Evolutionary conservation across 1,140 invertebrate species (phyloP), one percentile per base, ranked within the genome.

Genomic region (Heliconius nattereri): DNA sequence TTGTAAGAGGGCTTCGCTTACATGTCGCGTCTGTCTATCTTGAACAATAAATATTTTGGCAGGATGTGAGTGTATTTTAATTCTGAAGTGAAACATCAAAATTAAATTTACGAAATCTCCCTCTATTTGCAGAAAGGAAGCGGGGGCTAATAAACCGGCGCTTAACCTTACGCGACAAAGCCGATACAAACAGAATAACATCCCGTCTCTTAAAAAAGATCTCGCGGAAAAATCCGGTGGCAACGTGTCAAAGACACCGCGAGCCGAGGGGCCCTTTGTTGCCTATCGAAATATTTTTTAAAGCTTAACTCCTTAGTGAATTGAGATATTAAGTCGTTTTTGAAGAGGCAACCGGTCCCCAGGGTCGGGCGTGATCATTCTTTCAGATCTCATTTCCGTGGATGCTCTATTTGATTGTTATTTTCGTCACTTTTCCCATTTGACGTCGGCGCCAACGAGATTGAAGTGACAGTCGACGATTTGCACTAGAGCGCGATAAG

Each of bases 361-460:
- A 86, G 90, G 91, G 91, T 89, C 89, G 90, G 81, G 86, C 87
- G 90, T 89, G 92, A 93, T 94, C 93, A 90, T 92, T 93, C 90
- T 92, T 91, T 90, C 92, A 88, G 91, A 94, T 92, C 92, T 92
- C 91, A 93, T 94, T 94, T 92, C 90, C 91, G 85, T 83, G 89
- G 90, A 94, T 92, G 92, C 89, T 93, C 92, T 91, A 90, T 92
- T 94, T 93, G 93, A 93, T 93, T 94, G 92, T 94, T 94, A 94
- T 94, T 94, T 94, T 93, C 93, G 91, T 92, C 90, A 89, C 90
- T 91, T 91, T 90, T 92, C 89, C 87, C 87, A 88, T 92, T 91
- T 87, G 86, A 87, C 86, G 84, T 83, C 81, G 83, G 84, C 86
- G 88, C 85, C 87, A 78, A 80, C 86, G 89, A 86, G 88, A 91